phyloP scores from a whole-genome alignment of 2,888 invertebrate genomes.

The Bhutanitis thaidina region DNA sequence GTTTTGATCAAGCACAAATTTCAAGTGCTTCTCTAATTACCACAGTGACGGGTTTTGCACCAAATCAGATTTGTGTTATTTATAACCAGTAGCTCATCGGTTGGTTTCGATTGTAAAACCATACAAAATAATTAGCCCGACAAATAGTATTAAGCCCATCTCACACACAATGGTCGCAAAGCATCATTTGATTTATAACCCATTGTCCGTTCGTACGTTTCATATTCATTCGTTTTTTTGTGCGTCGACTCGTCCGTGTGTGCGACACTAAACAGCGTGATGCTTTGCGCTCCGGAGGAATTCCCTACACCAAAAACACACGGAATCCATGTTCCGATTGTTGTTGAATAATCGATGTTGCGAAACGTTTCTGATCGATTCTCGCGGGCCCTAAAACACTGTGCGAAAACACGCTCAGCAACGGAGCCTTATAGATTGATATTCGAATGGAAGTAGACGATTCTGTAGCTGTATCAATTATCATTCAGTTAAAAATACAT shows the following conservation, averaged over 20 bases:
- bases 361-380: conserved; percentile 20
- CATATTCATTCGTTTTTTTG: conserved; percentile 25
- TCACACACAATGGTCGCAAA: conserved; percentile 17
- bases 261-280: conserved; percentile 33
- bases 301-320: conserved; percentile 15
- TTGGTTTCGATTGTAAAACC: background rate
- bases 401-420: background rate
- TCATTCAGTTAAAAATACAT: background rate
- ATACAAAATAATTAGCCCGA: conserved; percentile 24
- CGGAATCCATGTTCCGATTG: conserved; percentile 17
- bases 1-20: too few species aligned
- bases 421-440: background rate
- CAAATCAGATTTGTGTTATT: background rate
- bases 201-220: conserved; percentile 15
- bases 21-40: too few species aligned
- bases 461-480: background rate
- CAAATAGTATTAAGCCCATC: conserved; percentile 16
- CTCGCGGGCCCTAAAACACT: conserved; percentile 15
- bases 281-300: conserved; percentile 30
- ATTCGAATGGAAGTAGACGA: background rate
- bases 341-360: conserved; percentile 17
- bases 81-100: conserved; percentile 6
- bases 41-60: background rate
- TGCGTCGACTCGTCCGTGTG: conserved; percentile 19
- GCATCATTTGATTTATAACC: conserved; percentile 22